Conservation (phyloP, 1,140 invertebrate genomes). For the Euura saliciscinereae region DNA sequence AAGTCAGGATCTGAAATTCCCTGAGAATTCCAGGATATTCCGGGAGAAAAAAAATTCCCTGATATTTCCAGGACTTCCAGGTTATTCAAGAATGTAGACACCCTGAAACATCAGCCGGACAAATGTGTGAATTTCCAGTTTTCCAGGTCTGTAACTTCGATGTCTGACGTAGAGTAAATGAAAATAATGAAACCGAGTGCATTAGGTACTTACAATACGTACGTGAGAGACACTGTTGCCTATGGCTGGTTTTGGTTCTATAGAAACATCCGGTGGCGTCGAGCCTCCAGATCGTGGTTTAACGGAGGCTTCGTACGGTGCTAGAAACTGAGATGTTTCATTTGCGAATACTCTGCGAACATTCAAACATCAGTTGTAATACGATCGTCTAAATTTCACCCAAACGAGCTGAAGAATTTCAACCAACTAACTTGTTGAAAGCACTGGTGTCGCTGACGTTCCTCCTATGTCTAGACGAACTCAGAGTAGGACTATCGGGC, state of each 20-base stretch:
- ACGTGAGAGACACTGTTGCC: constrained; percentile 56
- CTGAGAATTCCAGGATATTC: no score
- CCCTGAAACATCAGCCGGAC: no score
- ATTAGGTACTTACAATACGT: constrained; percentile 61
- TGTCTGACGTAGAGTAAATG: neutral
- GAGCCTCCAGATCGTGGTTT: constrained; percentile 58
- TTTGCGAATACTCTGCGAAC: constrained; percentile 72
- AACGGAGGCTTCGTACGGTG: constrained; percentile 73
- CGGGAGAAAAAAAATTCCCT: no score
- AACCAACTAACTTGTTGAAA: constrained; percentile 75
- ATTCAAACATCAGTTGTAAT: constrained; percentile 21
- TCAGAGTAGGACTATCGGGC: constrained; percentile 53
- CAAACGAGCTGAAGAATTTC: no score
- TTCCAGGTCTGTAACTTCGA: neutral
- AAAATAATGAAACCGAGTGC: constrained; percentile 47
- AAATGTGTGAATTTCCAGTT: no score
- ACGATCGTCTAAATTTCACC: no score
- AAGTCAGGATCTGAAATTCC: no score
- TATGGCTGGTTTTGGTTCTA: constrained; percentile 50
- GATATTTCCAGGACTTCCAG: no score
- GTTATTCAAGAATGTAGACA: no score
- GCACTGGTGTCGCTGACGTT: constrained; percentile 89
- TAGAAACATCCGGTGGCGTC: constrained; percentile 52
- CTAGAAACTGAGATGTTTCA: constrained; percentile 77
- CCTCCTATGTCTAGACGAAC: constrained; percentile 69